Base-by-base conservation (phyloP, 1,140 invertebrate species). In the Solen grandis region DNA sequence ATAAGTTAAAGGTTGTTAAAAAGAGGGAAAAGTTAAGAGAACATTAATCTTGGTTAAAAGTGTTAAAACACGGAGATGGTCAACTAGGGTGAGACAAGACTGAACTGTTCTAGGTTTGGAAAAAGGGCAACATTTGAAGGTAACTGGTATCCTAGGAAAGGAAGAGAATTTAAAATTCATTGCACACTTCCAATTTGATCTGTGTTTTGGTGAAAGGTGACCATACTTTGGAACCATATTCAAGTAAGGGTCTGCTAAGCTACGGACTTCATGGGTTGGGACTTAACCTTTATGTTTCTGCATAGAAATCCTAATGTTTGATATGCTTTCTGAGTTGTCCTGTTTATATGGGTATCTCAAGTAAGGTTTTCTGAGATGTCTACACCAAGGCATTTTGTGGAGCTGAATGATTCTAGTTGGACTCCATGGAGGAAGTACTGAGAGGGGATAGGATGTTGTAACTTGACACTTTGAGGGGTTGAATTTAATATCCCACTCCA, bases 321-420 rank as follows among this genome's bases (percentile, higher is more conserved):
- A 36, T 72, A 55, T 72, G 54, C 50, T 13, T 57, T 55, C 22
- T 72, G 55, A 3, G 68, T 36, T 55, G 31, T 8, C 31, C 50
- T 72, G 38, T 79, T 52, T 41, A 60, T 79, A 59, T 79, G 76
- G 1, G 14, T 33, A 33, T 59, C 50, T 59, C 65, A 70, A 14
- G 54, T 29, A 2, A 68, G 63, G 14, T 79, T 33, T 3, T 41
- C 29, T 46, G 35, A 68, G 13, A 70, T 55, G 25, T 59, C 63
- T 36, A 79, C 66, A 29, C 76, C 52, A 33, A 79, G 76, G 55
- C 70, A 65, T 66, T 35, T 68, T 19, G 63, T 16, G 57, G 35
- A 41, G 5, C 50, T 22, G 25, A 68, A 25, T 10, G 33, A 27
- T 46, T 36, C 3, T 5, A 79, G 22, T 16, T 1, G 29, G 0